A percentile compares a stretch with the other conserved stretches of the same genome.
Evolutionary conservation across 2,888 invertebrate genomes (phyloP).

Genomic region (Thereva nobilitata): DNA sequence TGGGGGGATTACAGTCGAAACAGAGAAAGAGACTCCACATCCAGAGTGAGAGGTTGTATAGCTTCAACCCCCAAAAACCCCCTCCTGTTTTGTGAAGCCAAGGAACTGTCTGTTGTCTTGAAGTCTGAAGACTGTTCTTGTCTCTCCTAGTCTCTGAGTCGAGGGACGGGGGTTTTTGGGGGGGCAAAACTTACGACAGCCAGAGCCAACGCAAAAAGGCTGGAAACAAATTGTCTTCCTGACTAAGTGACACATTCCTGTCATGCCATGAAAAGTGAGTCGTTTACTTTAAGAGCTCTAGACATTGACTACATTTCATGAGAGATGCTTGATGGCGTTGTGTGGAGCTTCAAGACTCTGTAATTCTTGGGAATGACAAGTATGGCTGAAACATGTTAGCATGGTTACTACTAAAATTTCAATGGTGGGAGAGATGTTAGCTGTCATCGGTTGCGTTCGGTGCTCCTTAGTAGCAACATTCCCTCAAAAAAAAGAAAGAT

Average conservation of each 20-base stretch:
- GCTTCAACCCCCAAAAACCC: no score
- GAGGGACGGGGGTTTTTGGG: neutral
- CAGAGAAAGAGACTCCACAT: neutral
- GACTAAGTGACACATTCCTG: conserved; percentile 32
- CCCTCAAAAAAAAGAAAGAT: conserved; percentile 5
- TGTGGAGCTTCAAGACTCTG: conserved; percentile 10
- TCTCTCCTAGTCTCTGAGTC: neutral
- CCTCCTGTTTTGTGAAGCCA: no score
- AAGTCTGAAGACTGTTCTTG: no score
- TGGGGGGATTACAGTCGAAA: neutral
- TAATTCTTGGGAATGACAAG: conserved; percentile 8
- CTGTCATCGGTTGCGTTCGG: conserved; percentile 27
- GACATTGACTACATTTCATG: neutral
- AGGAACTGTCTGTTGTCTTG: no score
- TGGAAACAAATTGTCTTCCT: conserved; percentile 34
- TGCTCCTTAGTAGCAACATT: neutral
- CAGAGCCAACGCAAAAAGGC: conserved; percentile 3
- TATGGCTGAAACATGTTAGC: conserved; percentile 21
- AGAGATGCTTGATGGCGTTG: conserved; percentile 9
- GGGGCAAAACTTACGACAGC: neutral
- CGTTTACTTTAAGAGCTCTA: conserved; percentile 10
- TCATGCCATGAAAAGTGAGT: conserved; percentile 24
- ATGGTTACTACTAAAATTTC: neutral
- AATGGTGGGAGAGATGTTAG: conserved; percentile 23
- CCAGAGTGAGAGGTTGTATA: neutral